Conservation (phyloP, 2,113 vertebrate species). For the Limanda limanda region DNA sequence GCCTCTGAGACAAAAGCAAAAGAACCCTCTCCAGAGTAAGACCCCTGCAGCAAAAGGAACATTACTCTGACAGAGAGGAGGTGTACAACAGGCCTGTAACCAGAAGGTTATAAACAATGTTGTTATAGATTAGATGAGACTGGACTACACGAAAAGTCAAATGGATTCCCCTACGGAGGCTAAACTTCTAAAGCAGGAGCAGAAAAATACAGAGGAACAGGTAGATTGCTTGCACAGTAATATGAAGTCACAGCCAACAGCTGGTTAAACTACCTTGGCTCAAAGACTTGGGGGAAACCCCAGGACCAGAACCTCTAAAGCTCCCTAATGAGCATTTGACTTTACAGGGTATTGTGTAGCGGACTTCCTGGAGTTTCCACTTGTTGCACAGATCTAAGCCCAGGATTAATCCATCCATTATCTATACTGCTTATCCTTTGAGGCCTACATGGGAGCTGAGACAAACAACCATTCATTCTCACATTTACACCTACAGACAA, state of each 20-base stretch:
- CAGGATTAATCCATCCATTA: background rate
- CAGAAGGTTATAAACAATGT: background rate
- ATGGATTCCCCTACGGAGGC: background rate
- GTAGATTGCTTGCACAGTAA: background rate
- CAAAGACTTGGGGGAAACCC: no score
- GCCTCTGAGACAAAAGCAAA: conserved; percentile 76
- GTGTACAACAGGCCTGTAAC: conserved; percentile 12
- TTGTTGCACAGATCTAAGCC: background rate
- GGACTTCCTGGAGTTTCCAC: background rate
- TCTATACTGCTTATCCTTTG: no score
- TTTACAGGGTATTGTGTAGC: no score
- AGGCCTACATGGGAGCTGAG: no score
- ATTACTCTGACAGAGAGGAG: conserved; percentile 31
- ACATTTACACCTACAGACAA: no score
- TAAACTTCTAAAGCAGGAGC: background rate
- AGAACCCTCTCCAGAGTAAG: conserved; percentile 54
- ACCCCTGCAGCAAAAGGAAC: conserved; percentile 19
- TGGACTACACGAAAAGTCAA: background rate
- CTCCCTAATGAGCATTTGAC: no score
- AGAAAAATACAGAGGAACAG: background rate
- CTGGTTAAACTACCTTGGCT: no score
- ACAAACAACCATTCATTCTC: no score
- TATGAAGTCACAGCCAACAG: no score
- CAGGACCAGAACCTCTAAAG: no score
- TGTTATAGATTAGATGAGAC: background rate